A percentile compares a stretch with the other conserved stretches of the same genome.
These are phyloP conservation scores for Clarias platycephalus DNA, from an alignment of 2,797 vertebrate genomes.

Conservation along the genomic window DNA sequence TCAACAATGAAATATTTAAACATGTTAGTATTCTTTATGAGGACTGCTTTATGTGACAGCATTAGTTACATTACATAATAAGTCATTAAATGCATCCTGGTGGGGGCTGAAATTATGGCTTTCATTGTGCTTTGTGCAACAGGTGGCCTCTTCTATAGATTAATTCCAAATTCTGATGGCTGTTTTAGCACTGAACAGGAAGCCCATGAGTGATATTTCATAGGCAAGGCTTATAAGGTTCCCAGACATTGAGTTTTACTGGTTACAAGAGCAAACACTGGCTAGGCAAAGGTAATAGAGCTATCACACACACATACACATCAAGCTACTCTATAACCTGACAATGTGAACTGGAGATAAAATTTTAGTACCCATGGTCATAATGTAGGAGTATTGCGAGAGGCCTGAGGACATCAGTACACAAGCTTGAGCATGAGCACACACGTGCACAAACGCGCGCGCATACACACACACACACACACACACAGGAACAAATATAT, in stretches of 20 bases:
- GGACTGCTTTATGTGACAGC: slow-evolving; percentile 64
- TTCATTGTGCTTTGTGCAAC: slow-evolving; percentile 59
- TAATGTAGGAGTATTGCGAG: slow-evolving; percentile 53
- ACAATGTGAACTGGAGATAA: slow-evolving; percentile 71
- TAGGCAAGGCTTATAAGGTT: slow-evolving; percentile 59
- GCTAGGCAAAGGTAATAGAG: slow-evolving; percentile 53
- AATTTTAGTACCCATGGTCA: slow-evolving; percentile 74
- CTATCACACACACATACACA: slow-evolving; percentile 33
- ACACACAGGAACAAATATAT: not conserved
- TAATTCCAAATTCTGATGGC: slow-evolving; percentile 67
- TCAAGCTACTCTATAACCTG: slow-evolving; percentile 64
- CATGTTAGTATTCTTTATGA: slow-evolving; percentile 43
- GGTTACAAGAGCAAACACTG: slow-evolving; percentile 53
- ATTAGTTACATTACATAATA: slow-evolving; percentile 55
- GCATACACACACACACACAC: not conserved
- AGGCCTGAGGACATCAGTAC: slow-evolving; percentile 35
- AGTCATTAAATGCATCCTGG: slow-evolving; percentile 53
- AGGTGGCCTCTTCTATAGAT: slow-evolving; percentile 74
- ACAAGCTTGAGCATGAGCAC: slow-evolving; percentile 4
- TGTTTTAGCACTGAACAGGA: slow-evolving; percentile 64
- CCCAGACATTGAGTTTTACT: slow-evolving; percentile 62
- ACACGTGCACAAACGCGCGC: not conserved
- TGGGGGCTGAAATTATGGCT: slow-evolving; percentile 47
- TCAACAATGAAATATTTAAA: slow-evolving; percentile 18
- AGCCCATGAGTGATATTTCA: slow-evolving; percentile 65